Conservation (phyloP, 2,888 invertebrate species). For the Caenorhabditis parvicauda region DNA sequence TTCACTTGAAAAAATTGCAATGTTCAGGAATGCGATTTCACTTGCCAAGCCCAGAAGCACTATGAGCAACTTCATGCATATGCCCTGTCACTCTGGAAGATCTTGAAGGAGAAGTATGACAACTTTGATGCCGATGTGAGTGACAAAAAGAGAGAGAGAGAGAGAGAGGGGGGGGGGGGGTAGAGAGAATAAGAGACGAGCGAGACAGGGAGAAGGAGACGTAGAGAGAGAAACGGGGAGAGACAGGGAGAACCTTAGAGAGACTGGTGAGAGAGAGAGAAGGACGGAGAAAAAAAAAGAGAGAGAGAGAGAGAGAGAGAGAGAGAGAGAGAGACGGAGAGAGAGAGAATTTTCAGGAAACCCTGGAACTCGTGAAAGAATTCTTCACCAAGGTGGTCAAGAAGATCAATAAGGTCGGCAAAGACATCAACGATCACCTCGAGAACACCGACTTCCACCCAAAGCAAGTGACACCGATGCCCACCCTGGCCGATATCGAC, state of each 20-base stretch:
- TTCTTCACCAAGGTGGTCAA: slow-evolving; percentile 30
- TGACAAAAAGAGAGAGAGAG: not conserved
- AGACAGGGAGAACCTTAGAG: too few relatives aligned
- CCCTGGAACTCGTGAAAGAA: slow-evolving; percentile 24
- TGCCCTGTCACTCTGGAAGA: slow-evolving; percentile 49
- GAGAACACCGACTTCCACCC: slow-evolving; percentile 17
- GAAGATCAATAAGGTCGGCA: slow-evolving; percentile 29
- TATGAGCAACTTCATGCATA: slow-evolving; percentile 50
- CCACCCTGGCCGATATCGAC: slow-evolving; percentile 12
- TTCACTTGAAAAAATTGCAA: not conserved
- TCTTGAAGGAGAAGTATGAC: slow-evolving; percentile 41
- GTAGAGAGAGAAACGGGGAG: too few relatives aligned
- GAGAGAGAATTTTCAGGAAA: slow-evolving; percentile 13
- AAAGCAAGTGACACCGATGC: slow-evolving; percentile 21
- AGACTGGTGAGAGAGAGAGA: too few relatives aligned
- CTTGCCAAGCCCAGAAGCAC: slow-evolving; percentile 45
- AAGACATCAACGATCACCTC: slow-evolving; percentile 18
- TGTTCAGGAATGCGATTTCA: slow-evolving; percentile 48
- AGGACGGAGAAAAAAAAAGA: not conserved
- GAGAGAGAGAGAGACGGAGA: not conserved
- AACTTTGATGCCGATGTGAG: slow-evolving; percentile 39
- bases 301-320: not conserved
- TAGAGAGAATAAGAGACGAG: too few relatives aligned
- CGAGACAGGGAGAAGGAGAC: too few relatives aligned
- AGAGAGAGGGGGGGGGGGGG: too few relatives aligned